phyloP scores from a whole-genome alignment of 2,888 invertebrate genomes.

The Himalopsyche japonica region DNA sequence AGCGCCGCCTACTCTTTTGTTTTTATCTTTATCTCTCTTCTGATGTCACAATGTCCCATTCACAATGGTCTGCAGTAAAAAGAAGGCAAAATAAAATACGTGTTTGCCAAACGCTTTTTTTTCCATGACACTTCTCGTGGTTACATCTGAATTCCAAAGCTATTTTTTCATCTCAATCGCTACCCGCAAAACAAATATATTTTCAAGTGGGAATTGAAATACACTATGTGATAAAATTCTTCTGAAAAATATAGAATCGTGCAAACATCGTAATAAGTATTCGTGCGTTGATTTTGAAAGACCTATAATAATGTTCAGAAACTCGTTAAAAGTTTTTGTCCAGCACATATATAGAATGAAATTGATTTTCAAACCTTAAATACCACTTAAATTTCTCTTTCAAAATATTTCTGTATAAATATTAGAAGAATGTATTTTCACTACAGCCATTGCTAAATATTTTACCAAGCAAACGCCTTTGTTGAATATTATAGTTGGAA shows the following conservation, averaged over 20 bases:
- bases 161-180: neutral
- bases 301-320: no score
- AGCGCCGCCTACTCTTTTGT: conserved; percentile 30
- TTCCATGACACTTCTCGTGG: neutral
- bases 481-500: neutral
- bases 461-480: neutral
- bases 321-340: no score
- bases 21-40: conserved; percentile 28
- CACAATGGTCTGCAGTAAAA: conserved; percentile 2
- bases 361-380: neutral
- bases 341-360: no score
- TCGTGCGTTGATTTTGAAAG: no score
- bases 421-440: neutral
- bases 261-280: no score
- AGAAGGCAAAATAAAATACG: conserved; percentile 6
- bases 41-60: conserved; percentile 18
- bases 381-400: neutral
- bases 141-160: neutral
- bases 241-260: neutral
- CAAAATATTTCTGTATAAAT: neutral
- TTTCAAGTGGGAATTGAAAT: neutral
- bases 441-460: neutral
- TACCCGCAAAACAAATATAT: neutral
- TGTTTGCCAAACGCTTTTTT: neutral
- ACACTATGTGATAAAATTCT: neutral